These are phyloP conservation scores for Bos taurus DNA, from an alignment of 2,113 vertebrate species.

Conservation along the genomic window DNA sequence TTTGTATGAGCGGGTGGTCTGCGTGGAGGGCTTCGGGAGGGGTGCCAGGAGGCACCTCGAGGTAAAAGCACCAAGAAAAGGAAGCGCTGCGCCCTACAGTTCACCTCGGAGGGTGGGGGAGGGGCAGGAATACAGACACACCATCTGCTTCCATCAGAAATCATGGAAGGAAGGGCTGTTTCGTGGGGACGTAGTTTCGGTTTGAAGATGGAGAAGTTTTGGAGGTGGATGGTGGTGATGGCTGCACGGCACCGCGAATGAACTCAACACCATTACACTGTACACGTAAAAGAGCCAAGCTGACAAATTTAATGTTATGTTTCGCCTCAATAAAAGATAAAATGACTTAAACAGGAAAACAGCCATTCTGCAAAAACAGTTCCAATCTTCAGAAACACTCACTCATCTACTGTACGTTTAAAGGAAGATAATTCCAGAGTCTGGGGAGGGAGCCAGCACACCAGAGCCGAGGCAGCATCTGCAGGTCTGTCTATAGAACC, in stretches of 20 bases:
- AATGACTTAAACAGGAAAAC: not conserved
- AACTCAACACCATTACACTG: not conserved
- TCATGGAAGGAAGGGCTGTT: not conserved
- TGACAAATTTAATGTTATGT: not conserved
- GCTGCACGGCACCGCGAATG: not conserved
- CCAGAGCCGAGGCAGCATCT: not conserved
- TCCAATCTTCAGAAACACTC: not conserved
- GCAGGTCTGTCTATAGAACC: too few relatives aligned
- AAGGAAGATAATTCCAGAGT: not conserved
- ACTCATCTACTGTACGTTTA: not conserved
- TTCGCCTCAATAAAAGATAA: not conserved
- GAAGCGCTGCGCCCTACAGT: not conserved
- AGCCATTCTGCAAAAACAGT: not conserved
- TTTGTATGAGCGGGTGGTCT: rapidly evolving
- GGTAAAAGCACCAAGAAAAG: not conserved
- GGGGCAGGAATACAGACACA: not conserved
- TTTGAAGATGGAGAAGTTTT: not conserved
- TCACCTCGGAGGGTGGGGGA: not conserved
- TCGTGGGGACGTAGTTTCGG: not conserved
- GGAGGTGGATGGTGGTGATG: not conserved
- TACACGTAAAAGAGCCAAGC: not conserved
- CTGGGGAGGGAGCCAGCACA: not conserved
- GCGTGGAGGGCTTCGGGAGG: not conserved
- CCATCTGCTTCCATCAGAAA: not conserved
- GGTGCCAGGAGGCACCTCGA: rapidly evolving